Evolutionary conservation across 2,797 vertebrate genomes (phyloP).

Genomic region (Darevskia nairensis): DNA sequence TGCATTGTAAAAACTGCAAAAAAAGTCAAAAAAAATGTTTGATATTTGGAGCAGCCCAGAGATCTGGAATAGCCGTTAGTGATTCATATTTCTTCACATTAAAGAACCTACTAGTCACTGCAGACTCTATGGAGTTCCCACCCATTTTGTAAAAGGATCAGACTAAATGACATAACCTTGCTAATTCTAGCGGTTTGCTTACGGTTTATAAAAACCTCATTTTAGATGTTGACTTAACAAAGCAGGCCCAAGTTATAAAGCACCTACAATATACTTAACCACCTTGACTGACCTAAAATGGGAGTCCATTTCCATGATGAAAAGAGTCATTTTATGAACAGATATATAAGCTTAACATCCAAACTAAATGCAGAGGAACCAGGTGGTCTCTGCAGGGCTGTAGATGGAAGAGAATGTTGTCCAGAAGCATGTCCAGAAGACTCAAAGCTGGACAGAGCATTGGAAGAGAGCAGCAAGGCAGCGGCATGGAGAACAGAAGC

Average conservation of each 20-base stretch:
- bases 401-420: not conserved
- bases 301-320: not conserved
- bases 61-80: not conserved
- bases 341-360: not conserved
- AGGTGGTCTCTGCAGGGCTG: too few relatives aligned
- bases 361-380: not conserved
- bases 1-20: not conserved
- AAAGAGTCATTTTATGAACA: not conserved
- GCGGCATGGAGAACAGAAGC: not conserved
- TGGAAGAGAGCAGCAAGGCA: not conserved
- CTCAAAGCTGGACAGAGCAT: not conserved
- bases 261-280: not conserved
- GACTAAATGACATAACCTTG: not conserved
- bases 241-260: not conserved
- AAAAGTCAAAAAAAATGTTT: not conserved
- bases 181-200: not conserved
- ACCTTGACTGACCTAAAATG: not conserved
- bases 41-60: rapidly evolving
- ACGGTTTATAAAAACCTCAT: not conserved
- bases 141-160: not conserved
- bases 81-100: not conserved
- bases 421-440: not conserved
- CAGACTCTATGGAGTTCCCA: not conserved
- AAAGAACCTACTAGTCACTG: not conserved
- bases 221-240: slow-evolving; percentile 9